These are phyloP conservation scores for Gonocerus acuteangulatus DNA, from an alignment of 2,888 invertebrate genomes.

Conservation along the genomic window DNA sequence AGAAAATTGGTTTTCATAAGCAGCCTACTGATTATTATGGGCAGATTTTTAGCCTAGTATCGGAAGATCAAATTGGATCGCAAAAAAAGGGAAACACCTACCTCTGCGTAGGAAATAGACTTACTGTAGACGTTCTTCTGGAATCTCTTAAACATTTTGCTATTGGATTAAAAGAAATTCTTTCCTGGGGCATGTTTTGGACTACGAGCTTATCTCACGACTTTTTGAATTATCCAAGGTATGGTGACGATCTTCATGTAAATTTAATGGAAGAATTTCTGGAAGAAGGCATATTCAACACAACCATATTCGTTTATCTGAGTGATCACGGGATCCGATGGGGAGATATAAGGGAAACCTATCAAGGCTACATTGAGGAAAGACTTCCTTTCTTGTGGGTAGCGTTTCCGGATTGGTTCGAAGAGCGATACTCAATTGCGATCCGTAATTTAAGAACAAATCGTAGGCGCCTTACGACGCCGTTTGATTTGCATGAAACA, in stretches of 20 bases:
- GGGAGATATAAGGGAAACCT: conserved; percentile 73
- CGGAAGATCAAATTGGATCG: conserved; percentile 60
- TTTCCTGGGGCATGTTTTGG: conserved; percentile 79
- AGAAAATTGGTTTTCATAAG: conserved; percentile 64
- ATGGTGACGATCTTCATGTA: conserved; percentile 61
- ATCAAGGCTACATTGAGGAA: conserved; percentile 80
- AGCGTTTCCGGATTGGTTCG: conserved; percentile 65
- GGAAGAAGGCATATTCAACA: conserved; percentile 51
- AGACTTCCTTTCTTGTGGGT: conserved; percentile 70
- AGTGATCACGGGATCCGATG: conserved; percentile 88
- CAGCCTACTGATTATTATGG: conserved; percentile 81
- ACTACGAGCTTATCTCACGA: conserved; percentile 77
- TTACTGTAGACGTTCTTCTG: conserved; percentile 62
- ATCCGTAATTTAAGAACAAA: conserved; percentile 59
- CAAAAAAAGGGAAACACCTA: conserved; percentile 56
- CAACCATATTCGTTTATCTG: conserved; percentile 61
- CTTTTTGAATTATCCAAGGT: conserved; percentile 65
- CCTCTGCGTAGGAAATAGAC: conserved; percentile 61
- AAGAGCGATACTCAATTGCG: conserved; percentile 53
- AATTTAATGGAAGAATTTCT: conserved; percentile 52
- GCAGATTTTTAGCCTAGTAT: conserved; percentile 62
- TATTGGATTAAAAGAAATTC: conserved; percentile 50
- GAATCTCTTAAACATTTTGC: conserved; percentile 62
- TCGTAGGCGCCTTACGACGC: conserved; percentile 64
- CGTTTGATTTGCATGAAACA: conserved; percentile 77